Evolutionary conservation across 2,113 vertebrate species (phyloP), one percentile per base, ranked within the genome.

Genomic region (Origma solitaria): DNA sequence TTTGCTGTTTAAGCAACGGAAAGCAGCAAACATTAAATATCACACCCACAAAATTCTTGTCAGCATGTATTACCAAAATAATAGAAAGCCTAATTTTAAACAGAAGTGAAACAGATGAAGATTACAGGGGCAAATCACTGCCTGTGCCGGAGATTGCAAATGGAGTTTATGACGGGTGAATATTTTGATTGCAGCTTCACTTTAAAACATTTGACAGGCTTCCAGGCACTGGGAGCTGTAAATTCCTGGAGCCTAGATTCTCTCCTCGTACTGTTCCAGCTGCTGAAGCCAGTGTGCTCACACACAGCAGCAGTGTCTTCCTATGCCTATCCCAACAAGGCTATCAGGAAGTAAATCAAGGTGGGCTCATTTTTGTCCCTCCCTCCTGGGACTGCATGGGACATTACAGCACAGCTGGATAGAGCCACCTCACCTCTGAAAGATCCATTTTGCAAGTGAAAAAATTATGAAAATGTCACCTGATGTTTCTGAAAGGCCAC

Each of bases 361-460:
- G 0, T 4, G 16, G 40, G 11, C 5, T 80, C 7, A 10, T 68
- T 75, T 54, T 42, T 53, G 13, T 71, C 56, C 7, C 4, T 81
- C 10, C 15, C 13, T 92, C 18, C 23, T 40, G 30, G 42, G 50
- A 37, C 35, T 4, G 1, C 22, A 44, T 0, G 0, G 37, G 28
- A 53, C 49, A 73, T 31, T 15, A 27, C 15, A 47, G 27, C 15
- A 37, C 45, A 65, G 40, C 31, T 42, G 50, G 37, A 40, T 0
- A 3, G 65, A 86, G 33, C 21, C 13, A 53, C 19, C 7, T 81
- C 23, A 42, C 16, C 11, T 58, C 37, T 53, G 25, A 69, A 73
- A 45, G 37, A 82, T 31, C 10, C 27, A 47, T 9, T 69, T 24
- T 7, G 25, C 21, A 58, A 75, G 49, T 2, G 3, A 35, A 72